phyloP scores from a whole-genome alignment of 2,888 invertebrate genomes.

The Strigamia crassipes region DNA sequence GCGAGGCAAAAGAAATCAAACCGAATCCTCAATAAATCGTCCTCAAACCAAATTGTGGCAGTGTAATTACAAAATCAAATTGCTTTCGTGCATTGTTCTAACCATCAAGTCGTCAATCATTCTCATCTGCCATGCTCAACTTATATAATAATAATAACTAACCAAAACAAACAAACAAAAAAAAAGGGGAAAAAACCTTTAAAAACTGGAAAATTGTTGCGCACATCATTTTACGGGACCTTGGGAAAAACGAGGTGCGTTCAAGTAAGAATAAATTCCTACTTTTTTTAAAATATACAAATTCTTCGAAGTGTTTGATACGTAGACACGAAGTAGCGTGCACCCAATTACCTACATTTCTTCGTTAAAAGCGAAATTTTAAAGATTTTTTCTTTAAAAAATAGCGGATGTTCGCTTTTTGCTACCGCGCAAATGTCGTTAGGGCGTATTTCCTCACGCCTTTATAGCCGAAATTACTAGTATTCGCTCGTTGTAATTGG shows the following conservation, averaged over 20 bases:
- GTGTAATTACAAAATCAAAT: not conserved
- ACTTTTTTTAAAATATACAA: not conserved
- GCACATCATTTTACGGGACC: not conserved
- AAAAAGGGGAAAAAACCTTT: no score
- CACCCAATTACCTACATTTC: not conserved
- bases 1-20: conserved; percentile 23
- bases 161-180: not conserved
- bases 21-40: conserved; percentile 25
- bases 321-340: not conserved
- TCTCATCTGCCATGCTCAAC: not conserved
- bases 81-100: not conserved
- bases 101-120: not conserved
- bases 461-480: not conserved
- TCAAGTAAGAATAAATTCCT: not conserved
- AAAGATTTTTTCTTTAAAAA: not conserved
- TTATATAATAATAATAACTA: not conserved
- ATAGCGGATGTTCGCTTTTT: not conserved
- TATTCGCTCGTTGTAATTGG: not conserved
- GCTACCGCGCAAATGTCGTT: not conserved
- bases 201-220: conserved; percentile 5
- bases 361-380: not conserved
- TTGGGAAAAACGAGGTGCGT: not conserved
- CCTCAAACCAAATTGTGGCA: not conserved
- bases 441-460: conserved; percentile 19
- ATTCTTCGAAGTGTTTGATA: not conserved